Conservation (phyloP, 2,888 invertebrate species). For the Melolontha melolontha region DNA sequence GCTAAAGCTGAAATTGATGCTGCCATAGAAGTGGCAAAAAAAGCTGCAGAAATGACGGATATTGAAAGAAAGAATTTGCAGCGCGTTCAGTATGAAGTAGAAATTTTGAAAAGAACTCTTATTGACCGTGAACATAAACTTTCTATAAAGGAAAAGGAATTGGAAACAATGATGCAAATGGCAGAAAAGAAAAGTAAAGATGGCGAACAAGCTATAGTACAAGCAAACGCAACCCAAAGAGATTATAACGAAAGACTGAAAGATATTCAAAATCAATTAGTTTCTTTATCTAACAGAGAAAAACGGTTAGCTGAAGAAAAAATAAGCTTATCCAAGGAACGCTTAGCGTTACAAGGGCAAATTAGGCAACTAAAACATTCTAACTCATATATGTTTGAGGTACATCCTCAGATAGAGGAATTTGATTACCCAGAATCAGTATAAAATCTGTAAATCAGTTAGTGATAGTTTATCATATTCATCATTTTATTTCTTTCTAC, state of each 20-base stretch:
- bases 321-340: constrained; percentile 71
- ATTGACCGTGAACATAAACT: constrained; percentile 57
- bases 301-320: constrained; percentile 74
- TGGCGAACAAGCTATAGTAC: constrained; percentile 67
- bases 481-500: too few species aligned
- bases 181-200: constrained; percentile 70
- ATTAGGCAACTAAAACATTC: constrained; percentile 65
- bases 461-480: neutral
- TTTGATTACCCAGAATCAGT: constrained; percentile 36
- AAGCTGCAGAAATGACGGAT: constrained; percentile 61
- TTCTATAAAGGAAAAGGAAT: constrained; percentile 57
- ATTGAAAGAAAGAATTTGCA: constrained; percentile 60
- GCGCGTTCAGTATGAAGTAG: constrained; percentile 59
- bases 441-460: neutral
- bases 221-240: constrained; percentile 61
- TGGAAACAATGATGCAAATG: constrained; percentile 57
- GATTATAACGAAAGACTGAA: constrained; percentile 71
- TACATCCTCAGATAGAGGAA: constrained; percentile 19
- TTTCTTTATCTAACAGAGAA: constrained; percentile 69
- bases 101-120: constrained; percentile 58
- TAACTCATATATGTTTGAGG: constrained; percentile 57
- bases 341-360: constrained; percentile 68
- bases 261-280: constrained; percentile 70
- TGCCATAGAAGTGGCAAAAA: constrained; percentile 63
- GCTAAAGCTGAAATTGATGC: constrained; percentile 63